Conservation (phyloP, 2,797 vertebrate genomes). For the Hydrocynus forskahlii region DNA sequence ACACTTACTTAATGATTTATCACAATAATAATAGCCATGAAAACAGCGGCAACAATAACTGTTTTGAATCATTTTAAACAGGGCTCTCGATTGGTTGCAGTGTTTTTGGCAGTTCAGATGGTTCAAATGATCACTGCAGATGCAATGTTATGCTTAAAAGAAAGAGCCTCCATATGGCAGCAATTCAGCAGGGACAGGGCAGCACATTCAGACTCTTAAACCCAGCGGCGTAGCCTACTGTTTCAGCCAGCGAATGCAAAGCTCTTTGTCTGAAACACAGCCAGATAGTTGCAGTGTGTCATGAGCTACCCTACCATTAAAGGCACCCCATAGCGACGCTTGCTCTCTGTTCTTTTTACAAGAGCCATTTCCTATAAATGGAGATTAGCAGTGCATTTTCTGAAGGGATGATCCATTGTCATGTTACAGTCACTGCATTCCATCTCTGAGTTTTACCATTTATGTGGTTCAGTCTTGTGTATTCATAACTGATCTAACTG, state of each 20-base stretch:
- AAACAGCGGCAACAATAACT: background rate
- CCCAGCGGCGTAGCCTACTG: background rate
- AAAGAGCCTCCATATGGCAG: constrained; percentile 1
- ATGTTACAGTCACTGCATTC: background rate
- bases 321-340: background rate
- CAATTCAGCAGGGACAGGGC: background rate
- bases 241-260: background rate
- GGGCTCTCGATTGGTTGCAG: background rate
- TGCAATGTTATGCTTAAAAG: background rate
- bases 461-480: background rate
- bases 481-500: background rate
- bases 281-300: constrained; percentile 1
- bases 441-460: background rate
- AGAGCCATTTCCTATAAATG: background rate
- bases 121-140: background rate
- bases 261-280: background rate
- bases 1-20: constrained; percentile 56
- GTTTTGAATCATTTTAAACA: background rate
- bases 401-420: background rate
- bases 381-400: background rate
- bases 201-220: background rate
- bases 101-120: background rate
- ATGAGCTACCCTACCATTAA: constrained; percentile 6
- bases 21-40: constrained; percentile 48
- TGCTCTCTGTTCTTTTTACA: background rate